These are phyloP conservation scores for Muscicapa comitata DNA, from an alignment of 2,797 vertebrate species.

Conservation along the genomic window DNA sequence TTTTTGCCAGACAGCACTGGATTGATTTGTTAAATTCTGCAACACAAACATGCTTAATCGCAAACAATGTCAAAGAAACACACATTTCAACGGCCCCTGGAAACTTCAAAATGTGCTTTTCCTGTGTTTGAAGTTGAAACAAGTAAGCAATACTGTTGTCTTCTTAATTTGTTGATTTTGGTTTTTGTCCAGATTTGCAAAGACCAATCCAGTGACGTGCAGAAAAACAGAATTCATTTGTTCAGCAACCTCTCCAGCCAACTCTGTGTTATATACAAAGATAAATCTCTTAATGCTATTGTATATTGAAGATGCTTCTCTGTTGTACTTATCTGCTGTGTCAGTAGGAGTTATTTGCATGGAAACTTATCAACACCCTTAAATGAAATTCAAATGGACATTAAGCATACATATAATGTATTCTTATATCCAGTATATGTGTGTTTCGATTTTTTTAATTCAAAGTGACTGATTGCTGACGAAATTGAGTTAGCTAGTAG, in stretches of 20 bases:
- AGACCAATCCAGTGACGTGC: constrained; percentile 7
- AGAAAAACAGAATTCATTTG: background rate
- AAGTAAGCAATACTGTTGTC: background rate
- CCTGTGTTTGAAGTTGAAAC: background rate
- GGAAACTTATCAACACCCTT: constrained; percentile 13
- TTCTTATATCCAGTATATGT: background rate
- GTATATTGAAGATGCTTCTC: background rate
- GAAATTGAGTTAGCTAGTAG: background rate
- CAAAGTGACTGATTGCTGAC: constrained; percentile 1
- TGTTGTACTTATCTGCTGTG: background rate
- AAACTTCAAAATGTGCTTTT: constrained; percentile 33
- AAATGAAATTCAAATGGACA: background rate
- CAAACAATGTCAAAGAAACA: background rate
- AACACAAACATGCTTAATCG: background rate
- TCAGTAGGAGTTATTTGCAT: background rate
- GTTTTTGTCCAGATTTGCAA: background rate
- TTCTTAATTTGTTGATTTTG: constrained; percentile 5
- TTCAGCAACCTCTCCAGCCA: background rate
- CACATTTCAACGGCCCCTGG: background rate
- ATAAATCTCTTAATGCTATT: background rate
- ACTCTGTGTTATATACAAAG: background rate
- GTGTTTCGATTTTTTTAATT: background rate
- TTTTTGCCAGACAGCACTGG: background rate
- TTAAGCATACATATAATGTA: background rate
- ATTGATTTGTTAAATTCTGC: background rate